Evolutionary conservation across 2,888 invertebrate species (phyloP), one percentile per base, ranked within the genome.

Genomic region (Lithophane leautieri): DNA sequence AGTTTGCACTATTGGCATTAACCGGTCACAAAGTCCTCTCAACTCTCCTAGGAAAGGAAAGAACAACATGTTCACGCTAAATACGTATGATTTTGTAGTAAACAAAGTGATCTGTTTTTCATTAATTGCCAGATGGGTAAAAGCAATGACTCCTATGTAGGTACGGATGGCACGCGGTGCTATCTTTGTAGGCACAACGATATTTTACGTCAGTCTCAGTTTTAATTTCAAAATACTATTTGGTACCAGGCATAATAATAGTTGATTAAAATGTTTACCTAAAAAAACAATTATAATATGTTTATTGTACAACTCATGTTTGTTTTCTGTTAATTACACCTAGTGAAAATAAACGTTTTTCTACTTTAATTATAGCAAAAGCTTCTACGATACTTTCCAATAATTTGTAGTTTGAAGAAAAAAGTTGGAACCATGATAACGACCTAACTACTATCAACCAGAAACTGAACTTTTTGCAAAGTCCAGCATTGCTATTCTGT

Each of bases 51-150:
- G 52, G 16, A 42, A 16, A 58, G 2, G 14, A 16, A 28, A 52
- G 1, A 61, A 42, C 4, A 73, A 50, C n/a, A 66, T 56, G 19
- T 50, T 58, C 62, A 79, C 62, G 58, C 19, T 22, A 44, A 25
- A 63, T 28, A 9, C n/a, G 50, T 72, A 69, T 84, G 75, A 80
- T 68, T 65, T n/a, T 58, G 8, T 50, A 50, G 52, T 60, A 34
- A 66, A 66, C 74, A 72, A 70, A 70, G 70, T 76, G 34, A 66
- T 86, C 81, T 83, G 86, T 85, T 86, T 85, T 74, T 54, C 61
- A 77, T 60, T 71, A 67, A 70, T 62, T 65, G 63, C 79, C 85
- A 85, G 87, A 85, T 85, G 79, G 60, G 63, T 52, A 58, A 72
- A 70, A 69, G 50, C 44, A 52, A 54, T 78, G 74, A 65, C 52